These are phyloP conservation scores for Athrips mouffetella DNA, from an alignment of 2,888 invertebrate genomes.

Conservation along the genomic window DNA sequence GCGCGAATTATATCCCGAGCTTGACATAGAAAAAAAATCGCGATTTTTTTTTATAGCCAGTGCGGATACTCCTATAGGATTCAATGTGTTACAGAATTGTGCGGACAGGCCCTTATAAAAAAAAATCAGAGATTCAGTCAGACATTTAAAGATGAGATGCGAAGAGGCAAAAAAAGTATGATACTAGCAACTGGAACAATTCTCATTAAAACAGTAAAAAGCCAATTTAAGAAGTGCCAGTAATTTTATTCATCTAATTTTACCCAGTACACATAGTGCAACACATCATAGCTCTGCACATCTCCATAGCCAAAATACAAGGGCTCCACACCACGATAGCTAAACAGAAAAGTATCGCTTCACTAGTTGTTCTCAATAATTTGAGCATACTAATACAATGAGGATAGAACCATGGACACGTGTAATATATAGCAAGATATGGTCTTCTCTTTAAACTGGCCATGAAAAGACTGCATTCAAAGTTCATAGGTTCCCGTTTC, in stretches of 20 bases:
- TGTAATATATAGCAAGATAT: constrained; percentile 36
- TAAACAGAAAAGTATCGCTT: constrained; percentile 42
- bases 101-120: no score
- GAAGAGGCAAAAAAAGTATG: no score
- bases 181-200: no score
- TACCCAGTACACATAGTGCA: constrained; percentile 17
- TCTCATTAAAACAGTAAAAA: not conserved
- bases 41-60: no score
- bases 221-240: not conserved
- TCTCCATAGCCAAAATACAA: constrained; percentile 31
- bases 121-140: no score
- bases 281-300: constrained; percentile 12
- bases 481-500: constrained; percentile 26
- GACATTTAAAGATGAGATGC: no score
- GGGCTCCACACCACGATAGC: constrained; percentile 55
- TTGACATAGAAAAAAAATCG: no score
- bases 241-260: not conserved
- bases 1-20: no score
- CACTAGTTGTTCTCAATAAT: constrained; percentile 39
- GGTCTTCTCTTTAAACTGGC: constrained; percentile 40
- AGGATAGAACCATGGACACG: constrained; percentile 49
- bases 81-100: no score
- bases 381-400: constrained; percentile 39
- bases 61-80: no score
- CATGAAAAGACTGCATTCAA: constrained; percentile 43